Conservation (phyloP, 1,140 invertebrate species). For the Scaptomyza hsui region DNA sequence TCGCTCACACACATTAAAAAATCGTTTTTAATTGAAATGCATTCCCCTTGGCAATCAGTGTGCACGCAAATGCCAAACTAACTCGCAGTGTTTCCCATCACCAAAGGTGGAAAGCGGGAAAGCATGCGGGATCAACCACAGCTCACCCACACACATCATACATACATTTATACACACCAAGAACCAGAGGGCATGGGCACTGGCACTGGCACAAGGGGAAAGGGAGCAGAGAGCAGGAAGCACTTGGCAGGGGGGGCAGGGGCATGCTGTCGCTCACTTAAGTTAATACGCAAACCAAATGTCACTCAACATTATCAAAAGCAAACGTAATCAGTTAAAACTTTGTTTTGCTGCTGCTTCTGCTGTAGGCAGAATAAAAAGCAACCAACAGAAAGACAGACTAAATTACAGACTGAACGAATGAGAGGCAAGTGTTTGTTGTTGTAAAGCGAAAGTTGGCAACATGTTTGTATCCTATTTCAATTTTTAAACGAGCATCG, state of each 20-base stretch:
- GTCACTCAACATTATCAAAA: slow-evolving; percentile 79
- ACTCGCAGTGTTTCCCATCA: slow-evolving; percentile 29
- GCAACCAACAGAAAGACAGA: slow-evolving; percentile 32
- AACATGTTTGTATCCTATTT: slow-evolving; percentile 79
- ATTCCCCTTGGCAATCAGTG: slow-evolving; percentile 68
- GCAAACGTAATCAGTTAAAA: slow-evolving; percentile 80
- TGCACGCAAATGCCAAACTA: slow-evolving; percentile 54
- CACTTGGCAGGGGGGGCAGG: slow-evolving; percentile 7
- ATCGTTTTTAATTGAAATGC: slow-evolving; percentile 75
- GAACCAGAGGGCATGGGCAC: background rate
- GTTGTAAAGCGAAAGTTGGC: slow-evolving; percentile 59
- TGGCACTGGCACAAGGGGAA: background rate
- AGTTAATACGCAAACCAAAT: slow-evolving; percentile 80
- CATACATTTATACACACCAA: slow-evolving; percentile 17
- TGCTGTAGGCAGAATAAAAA: slow-evolving; percentile 53
- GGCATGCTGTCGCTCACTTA: slow-evolving; percentile 69
- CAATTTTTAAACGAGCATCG: slow-evolving; percentile 63
- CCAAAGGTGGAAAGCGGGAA: background rate
- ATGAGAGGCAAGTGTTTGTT: slow-evolving; percentile 15
- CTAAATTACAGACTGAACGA: slow-evolving; percentile 2
- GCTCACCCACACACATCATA: slow-evolving; percentile 12
- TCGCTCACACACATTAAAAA: slow-evolving; percentile 61
- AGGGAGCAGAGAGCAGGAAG: background rate
- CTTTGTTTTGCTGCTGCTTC: slow-evolving; percentile 58
- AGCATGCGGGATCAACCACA: slow-evolving; percentile 8